Conservation (phyloP, 2,888 invertebrate species). For the Oxyteleia sp. region DNA sequence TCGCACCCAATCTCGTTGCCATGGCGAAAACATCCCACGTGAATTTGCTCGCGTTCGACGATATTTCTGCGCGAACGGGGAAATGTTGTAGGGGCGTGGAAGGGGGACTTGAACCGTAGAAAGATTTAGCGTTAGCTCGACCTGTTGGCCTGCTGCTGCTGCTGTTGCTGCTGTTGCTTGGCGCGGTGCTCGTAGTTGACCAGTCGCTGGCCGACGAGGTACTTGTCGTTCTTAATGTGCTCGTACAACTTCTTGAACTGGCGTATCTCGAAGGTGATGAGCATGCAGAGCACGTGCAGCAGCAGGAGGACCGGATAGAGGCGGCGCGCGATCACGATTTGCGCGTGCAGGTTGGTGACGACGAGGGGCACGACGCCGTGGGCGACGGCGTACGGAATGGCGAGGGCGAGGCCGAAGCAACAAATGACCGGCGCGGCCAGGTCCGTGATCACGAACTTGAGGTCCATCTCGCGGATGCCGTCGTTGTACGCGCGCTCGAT, state of each 20-base stretch:
- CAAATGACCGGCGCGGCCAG: constrained; percentile 96
- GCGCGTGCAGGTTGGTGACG: constrained; percentile 90
- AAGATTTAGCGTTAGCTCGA: constrained; percentile 78
- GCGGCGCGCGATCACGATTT: constrained; percentile 93
- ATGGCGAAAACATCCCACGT: neutral
- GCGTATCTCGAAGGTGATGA: constrained; percentile 95
- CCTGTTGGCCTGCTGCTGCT: constrained; percentile 73
- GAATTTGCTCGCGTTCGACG: neutral
- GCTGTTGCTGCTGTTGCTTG: constrained; percentile 87
- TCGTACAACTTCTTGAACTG: constrained; percentile 98
- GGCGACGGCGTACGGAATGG: constrained; percentile 97
- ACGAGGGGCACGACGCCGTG: constrained; percentile 92
- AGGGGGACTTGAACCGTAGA: no score
- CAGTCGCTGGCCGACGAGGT: constrained; percentile 97
- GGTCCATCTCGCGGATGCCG: constrained; percentile 96
- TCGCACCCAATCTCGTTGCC: no score
- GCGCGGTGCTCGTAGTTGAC: constrained; percentile 98
- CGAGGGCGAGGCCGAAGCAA: constrained; percentile 95
- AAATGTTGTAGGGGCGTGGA: no score
- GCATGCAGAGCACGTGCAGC: constrained; percentile 90
- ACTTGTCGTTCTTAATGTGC: constrained; percentile 99
- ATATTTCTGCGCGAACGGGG: no score
- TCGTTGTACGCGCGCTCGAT: constrained; percentile 98
- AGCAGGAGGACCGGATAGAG: constrained; percentile 96
- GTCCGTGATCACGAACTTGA: constrained; percentile 94